Evolutionary conservation across 53 echinoderm and acorn worm genomes (phyloP).

Genomic region (Temnopleurus reevesii): DNA sequence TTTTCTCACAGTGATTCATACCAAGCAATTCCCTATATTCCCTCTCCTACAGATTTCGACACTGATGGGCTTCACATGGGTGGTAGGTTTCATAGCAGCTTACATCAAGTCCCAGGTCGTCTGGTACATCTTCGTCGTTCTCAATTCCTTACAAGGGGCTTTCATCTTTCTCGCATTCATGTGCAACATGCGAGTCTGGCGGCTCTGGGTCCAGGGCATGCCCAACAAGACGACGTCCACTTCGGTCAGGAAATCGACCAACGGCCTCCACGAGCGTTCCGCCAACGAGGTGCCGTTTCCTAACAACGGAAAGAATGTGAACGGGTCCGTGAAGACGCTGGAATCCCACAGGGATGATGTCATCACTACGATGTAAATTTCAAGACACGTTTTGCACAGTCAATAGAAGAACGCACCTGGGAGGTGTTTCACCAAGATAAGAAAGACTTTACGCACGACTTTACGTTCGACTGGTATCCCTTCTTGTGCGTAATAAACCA

Average conservation of each 20-base stretch:
- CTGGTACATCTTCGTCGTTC: slow-evolving; percentile 79
- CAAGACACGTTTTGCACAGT: too few relatives aligned
- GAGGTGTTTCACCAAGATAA: too few relatives aligned
- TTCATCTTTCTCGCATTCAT: slow-evolving; percentile 76
- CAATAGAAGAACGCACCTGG: too few relatives aligned
- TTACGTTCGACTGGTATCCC: too few relatives aligned
- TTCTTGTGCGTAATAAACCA: too few relatives aligned
- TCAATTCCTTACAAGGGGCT: slow-evolving; percentile 74
- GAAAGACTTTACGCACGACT: too few relatives aligned
- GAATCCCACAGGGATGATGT: neutral
- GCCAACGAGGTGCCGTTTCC: neutral
- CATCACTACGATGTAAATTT: neutral
- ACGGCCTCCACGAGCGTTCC: neutral
- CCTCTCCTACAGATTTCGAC: slow-evolving; percentile 79
- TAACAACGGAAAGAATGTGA: neutral
- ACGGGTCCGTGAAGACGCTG: neutral
- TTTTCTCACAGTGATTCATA: too few relatives aligned
- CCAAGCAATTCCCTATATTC: neutral
- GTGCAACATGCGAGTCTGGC: slow-evolving; percentile 64
- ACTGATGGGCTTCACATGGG: slow-evolving; percentile 82
- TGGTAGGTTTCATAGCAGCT: slow-evolving; percentile 71
- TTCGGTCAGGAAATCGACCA: slow-evolving; percentile 29
- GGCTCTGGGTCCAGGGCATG: slow-evolving; percentile 47
- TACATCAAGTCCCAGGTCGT: slow-evolving; percentile 56
- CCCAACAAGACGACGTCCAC: neutral